Evolutionary conservation across 2,113 vertebrate species (phyloP).

Genomic region (Toxotes chatareus): DNA sequence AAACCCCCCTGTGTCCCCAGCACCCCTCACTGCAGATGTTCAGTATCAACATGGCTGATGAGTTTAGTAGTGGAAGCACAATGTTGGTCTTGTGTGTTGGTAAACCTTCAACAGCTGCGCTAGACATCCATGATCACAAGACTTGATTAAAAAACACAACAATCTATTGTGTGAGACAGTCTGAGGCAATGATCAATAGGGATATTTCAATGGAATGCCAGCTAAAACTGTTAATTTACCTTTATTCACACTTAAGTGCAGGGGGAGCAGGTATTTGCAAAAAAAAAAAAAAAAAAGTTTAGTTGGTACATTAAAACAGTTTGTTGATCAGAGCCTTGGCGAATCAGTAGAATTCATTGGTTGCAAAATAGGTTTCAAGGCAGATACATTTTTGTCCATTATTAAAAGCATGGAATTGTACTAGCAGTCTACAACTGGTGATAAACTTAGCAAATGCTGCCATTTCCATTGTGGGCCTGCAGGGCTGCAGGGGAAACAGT

Average conservation of each 20-base stretch:
- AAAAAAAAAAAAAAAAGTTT: not conserved
- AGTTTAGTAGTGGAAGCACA: conserved; percentile 53
- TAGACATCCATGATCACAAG: conserved; percentile 47
- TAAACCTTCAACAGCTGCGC: conserved; percentile 50
- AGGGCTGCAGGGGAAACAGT: conserved; percentile 5
- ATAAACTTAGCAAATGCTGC: conserved; percentile 46
- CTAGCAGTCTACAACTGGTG: not conserved
- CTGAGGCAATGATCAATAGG: not conserved
- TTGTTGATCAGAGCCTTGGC: not conserved
- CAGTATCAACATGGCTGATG: conserved; percentile 43
- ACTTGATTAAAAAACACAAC: conserved; percentile 39
- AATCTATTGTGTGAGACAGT: conserved; percentile 30
- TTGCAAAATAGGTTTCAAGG: not conserved
- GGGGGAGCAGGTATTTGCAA: not conserved
- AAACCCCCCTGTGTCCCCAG: conserved; percentile 27
- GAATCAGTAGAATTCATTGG: not conserved
- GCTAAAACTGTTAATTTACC: not conserved
- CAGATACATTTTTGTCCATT: not conserved
- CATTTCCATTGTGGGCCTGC: conserved; percentile 20
- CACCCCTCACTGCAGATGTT: conserved; percentile 68
- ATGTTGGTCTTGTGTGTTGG: conserved; percentile 58
- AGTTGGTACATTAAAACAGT: not conserved
- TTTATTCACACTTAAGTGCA: not conserved
- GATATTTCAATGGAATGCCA: not conserved
- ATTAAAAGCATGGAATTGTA: too few species aligned